These are phyloP conservation scores for Actenoides lindsayi DNA, from an alignment of 2,113 vertebrate genomes.

Conservation along the genomic window DNA sequence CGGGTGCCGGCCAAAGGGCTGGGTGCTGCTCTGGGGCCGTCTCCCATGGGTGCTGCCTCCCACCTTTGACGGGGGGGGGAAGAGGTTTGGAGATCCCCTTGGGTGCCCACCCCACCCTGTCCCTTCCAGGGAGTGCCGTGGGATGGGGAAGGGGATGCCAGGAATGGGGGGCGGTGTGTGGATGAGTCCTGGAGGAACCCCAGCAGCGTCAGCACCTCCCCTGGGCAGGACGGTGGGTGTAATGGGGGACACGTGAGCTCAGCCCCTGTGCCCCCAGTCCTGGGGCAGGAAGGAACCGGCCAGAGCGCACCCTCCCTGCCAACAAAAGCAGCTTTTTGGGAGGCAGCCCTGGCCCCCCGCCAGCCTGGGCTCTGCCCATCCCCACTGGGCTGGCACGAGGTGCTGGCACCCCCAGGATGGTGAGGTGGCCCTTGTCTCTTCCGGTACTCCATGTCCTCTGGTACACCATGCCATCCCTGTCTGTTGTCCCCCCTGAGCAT, in stretches of 20 bases:
- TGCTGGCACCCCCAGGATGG: background rate
- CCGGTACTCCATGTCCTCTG: fast-evolving
- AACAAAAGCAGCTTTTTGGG: background rate
- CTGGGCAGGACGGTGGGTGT: background rate
- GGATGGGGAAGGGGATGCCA: background rate
- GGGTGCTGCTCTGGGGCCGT: no score
- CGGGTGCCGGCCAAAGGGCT: fast-evolving
- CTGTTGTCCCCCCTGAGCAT: background rate
- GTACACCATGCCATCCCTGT: no score
- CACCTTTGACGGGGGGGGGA: background rate
- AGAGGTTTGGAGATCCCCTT: background rate
- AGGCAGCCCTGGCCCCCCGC: background rate
- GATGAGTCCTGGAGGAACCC: background rate
- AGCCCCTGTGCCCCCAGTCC: background rate
- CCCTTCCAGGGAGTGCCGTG: background rate
- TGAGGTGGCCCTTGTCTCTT: fast-evolving
- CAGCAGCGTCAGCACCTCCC: background rate
- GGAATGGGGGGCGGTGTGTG: background rate
- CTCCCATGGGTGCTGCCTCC: background rate
- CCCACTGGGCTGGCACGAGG: background rate
- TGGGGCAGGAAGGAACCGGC: background rate
- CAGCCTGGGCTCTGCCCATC: background rate
- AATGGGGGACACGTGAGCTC: fast-evolving
- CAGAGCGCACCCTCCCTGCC: background rate
- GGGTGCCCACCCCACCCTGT: no score